Percentiles rank a stretch among this genome's conserved stretches.
Conservation (phyloP, 2,888 invertebrate genomes). For the Augochlorella aurata region DNA sequence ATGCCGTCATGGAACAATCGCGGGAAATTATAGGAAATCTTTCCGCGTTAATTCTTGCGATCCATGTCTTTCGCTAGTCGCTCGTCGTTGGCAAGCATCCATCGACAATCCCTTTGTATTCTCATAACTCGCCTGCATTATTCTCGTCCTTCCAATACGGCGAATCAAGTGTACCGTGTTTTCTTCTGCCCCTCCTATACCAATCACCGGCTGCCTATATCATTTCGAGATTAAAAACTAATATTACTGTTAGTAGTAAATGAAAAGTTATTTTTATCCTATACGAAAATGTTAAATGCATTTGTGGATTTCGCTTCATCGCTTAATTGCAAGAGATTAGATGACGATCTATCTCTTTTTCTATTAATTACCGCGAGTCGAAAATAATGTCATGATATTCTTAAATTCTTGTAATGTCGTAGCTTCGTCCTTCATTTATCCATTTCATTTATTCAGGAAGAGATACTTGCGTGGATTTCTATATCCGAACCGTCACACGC, state of each 20-base stretch:
- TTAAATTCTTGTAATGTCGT: no score
- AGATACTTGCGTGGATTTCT: no score
- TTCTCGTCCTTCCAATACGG: background rate
- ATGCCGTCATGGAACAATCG: conserved; percentile 7
- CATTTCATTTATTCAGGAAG: no score
- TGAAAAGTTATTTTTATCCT: background rate
- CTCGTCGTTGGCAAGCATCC: background rate
- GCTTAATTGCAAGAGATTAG: no score
- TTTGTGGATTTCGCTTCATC: no score
- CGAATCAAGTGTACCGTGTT: conserved; percentile 3
- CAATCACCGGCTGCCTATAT: background rate
- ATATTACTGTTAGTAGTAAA: background rate
- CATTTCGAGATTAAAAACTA: background rate
- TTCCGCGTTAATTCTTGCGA: conserved; percentile 7
- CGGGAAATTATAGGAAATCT: conserved; percentile 3
- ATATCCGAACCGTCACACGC: no score
- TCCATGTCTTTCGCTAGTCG: background rate
- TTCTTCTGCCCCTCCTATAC: background rate
- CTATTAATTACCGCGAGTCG: no score
- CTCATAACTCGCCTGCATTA: background rate
- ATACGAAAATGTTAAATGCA: no score
- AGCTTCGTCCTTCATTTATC: no score
- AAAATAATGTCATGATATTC: no score
- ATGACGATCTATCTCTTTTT: no score
- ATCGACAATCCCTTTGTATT: background rate